Evolutionary conservation across 2,888 invertebrate species (phyloP).

Genomic region (Calliopum simillimum): DNA sequence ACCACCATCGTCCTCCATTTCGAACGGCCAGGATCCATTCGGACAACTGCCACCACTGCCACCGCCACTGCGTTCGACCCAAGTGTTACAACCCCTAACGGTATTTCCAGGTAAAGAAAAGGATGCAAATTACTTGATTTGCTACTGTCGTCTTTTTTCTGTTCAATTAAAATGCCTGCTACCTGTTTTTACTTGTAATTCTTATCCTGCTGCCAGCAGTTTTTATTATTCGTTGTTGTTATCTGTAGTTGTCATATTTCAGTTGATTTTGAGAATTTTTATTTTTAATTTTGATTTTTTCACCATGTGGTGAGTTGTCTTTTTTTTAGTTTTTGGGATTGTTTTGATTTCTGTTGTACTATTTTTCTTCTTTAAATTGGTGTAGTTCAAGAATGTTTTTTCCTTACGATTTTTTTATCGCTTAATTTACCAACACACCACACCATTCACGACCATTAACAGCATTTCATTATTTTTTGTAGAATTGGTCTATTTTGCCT

Average conservation of each 20-base stretch:
- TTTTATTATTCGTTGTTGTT: not conserved
- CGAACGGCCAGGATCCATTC: slow-evolving; percentile 68
- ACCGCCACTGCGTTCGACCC: slow-evolving; percentile 69
- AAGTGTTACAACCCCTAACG: slow-evolving; percentile 68
- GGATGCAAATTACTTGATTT: slow-evolving; percentile 19
- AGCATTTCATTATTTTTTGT: not conserved
- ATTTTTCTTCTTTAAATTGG: not conserved
- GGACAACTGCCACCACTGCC: slow-evolving; percentile 68
- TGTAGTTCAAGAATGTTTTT: slow-evolving; percentile 11
- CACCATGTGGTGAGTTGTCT: slow-evolving; percentile 29
- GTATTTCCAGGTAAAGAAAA: slow-evolving; percentile 67
- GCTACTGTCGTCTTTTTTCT: not conserved
- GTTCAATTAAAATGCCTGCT: slow-evolving; percentile 14
- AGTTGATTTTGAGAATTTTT: slow-evolving; percentile 34
- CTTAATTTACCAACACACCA: slow-evolving; percentile 11
- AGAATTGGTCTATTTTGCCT: too few species aligned
- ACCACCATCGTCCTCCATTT: slow-evolving; percentile 68
- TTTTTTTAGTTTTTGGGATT: slow-evolving; percentile 26
- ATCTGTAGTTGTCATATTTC: slow-evolving; percentile 18
- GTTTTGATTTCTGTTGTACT: not conserved
- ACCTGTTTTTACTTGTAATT: not conserved
- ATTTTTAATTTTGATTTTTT: slow-evolving; percentile 25
- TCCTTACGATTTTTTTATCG: slow-evolving; percentile 26
- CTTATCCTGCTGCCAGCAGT: not conserved
- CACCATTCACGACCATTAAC: slow-evolving; percentile 10